Base-by-base conservation (phyloP, 2,888 invertebrate genomes). In the Sisyra terminalis region DNA sequence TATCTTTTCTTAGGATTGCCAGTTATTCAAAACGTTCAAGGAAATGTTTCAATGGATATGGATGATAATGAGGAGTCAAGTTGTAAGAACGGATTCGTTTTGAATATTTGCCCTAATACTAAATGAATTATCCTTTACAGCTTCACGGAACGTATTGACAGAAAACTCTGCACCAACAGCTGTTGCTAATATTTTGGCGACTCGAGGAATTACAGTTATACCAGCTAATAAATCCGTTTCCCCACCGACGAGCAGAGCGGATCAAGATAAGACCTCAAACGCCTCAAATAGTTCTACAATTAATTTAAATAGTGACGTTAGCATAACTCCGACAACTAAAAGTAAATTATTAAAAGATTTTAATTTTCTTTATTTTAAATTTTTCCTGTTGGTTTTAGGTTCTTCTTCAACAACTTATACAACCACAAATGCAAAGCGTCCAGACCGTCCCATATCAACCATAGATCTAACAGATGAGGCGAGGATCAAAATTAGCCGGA, bases 161-260 rank as follows among this genome's bases (percentile, higher is more conserved):
- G 57, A 56, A 2, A 48, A 51, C 43, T 53, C 55, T 1, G 51
- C 53, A 9, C 67, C 82, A 55, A 78, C 81, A 1, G 78, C 78
- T 1, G 82, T 85, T 53, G 83, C 84, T 1, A 79, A 77, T 55
- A 78, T 84, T 45, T 59, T 85, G 45, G 83, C 82, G 3, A 78
- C 78, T 5, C 65, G 84, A 46, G 84, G 84, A 2, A 84, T 85
- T 43, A 83, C 82, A 29, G 75, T 85, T 0, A 82, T 82, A 37
- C 72, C 73, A 34, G 76, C 78, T 37, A 70, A 74, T 17, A 74
- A 64, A 53, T 47, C 56, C 44, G 45, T 45, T 45, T 47, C 29
- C 8, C 59, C 58, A 48, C 55, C 57, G 37, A 53, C 55, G 40
- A 47, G 55, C 17, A 49, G 64, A 67, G n/a, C n/a, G n/a, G 31